These are phyloP conservation scores for Prorops nasuta DNA, from an alignment of 1,140 invertebrate genomes.

Conservation along the genomic window DNA sequence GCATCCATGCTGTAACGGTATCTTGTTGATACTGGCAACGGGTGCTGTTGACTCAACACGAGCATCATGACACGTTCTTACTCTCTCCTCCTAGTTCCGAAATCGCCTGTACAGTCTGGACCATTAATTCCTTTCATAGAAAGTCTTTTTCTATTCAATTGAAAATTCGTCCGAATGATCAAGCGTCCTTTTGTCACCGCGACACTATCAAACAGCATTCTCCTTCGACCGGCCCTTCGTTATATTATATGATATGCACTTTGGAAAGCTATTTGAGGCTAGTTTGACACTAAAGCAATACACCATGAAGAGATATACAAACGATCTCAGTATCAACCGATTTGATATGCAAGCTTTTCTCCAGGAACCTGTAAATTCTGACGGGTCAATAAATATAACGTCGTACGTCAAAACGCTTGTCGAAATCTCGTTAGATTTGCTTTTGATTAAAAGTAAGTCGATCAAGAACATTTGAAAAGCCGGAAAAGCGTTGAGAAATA, in stretches of 20 bases:
- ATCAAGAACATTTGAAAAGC: too few relatives aligned
- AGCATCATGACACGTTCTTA: conserved; percentile 7
- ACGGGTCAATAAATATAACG: conserved; percentile 27
- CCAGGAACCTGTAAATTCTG: conserved; percentile 14
- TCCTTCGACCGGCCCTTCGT: background rate
- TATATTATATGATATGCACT: background rate
- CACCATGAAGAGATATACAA: conserved; percentile 10
- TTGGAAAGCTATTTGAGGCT: too few relatives aligned
- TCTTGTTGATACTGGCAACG: conserved; percentile 40
- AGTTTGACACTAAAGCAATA: too few relatives aligned
- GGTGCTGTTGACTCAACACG: conserved; percentile 31
- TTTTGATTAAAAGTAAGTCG: background rate
- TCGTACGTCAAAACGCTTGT: conserved; percentile 2
- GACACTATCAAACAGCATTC: too few relatives aligned
- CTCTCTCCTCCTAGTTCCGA: background rate
- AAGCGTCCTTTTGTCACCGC: too few relatives aligned
- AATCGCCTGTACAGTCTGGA: too few relatives aligned
- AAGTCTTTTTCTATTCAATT: background rate
- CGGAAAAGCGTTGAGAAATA: too few relatives aligned
- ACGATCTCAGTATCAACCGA: conserved; percentile 19
- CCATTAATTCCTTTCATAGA: too few relatives aligned
- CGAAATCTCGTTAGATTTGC: background rate
- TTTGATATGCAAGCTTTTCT: too few relatives aligned
- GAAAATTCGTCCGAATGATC: too few relatives aligned
- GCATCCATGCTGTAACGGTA: conserved; percentile 13